Percentiles rank a stretch among this genome's conserved stretches.
Conservation (phyloP, 2,888 invertebrate species). For the Diabrotica balteata region DNA sequence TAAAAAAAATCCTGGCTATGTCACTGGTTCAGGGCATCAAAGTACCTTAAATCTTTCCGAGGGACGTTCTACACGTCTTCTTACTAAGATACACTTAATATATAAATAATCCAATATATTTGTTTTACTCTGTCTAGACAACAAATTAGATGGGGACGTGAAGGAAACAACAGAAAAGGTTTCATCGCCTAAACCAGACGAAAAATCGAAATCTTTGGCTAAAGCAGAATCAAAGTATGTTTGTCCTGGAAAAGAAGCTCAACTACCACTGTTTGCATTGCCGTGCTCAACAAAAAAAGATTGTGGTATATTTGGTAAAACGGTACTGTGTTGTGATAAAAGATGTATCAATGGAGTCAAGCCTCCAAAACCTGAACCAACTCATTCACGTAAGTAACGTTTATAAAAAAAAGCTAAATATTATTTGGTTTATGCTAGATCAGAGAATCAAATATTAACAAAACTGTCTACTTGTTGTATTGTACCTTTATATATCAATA, state of each 20-base stretch:
- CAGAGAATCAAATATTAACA: no score
- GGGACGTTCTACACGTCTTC: no score
- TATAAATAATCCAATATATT: no score
- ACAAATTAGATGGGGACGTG: not conserved
- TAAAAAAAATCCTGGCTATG: no score
- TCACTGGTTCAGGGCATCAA: no score
- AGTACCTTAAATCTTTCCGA: no score
- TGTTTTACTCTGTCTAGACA: not conserved
- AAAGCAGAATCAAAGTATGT: conserved; percentile 38
- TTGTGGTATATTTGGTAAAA: conserved; percentile 64
- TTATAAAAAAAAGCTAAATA: not conserved
- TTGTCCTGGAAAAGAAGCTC: conserved; percentile 61
- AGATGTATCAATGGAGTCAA: conserved; percentile 69
- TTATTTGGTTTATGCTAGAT: no score
- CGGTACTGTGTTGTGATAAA: conserved; percentile 66
- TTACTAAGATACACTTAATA: no score
- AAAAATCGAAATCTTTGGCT: conserved; percentile 16
- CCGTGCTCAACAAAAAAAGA: conserved; percentile 65
- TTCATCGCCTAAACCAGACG: not conserved
- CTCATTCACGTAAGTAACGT: conserved; percentile 54
- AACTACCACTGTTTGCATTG: conserved; percentile 54
- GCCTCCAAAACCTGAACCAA: conserved; percentile 62
- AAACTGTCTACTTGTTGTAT: no score
- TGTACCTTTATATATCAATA: no score
- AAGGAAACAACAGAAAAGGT: conserved; percentile 6